Conservation (phyloP, 2,888 invertebrate species). For the Habroteleia sp. region DNA sequence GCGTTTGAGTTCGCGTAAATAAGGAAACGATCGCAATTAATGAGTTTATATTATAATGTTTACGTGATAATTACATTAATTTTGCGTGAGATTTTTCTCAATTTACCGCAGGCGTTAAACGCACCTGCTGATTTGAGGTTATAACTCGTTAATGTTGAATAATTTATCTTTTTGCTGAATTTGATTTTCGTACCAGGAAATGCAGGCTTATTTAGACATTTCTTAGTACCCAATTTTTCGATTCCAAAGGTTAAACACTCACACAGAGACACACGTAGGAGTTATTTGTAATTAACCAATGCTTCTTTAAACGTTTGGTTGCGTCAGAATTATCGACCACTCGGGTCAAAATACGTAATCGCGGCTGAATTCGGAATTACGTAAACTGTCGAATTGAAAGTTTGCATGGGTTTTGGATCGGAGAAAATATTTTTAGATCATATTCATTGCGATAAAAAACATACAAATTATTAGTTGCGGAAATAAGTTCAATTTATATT, state of each 20-base stretch:
- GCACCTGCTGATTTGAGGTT: constrained; percentile 39
- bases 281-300: constrained; percentile 12
- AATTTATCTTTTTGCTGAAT: constrained; percentile 10
- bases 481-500: no score
- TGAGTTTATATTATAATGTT: constrained; percentile 49
- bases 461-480: no score
- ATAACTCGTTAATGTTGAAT: constrained; percentile 28
- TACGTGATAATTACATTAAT: constrained; percentile 56
- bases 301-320: constrained; percentile 10
- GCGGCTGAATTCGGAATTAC: constrained; percentile 3
- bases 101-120: constrained; percentile 39
- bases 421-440: no score
- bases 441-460: no score
- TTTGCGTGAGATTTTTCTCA: constrained; percentile 56
- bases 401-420: background rate
- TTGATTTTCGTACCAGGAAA: constrained; percentile 15
- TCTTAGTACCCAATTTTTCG: background rate
- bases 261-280: background rate
- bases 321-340: constrained; percentile 9
- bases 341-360: constrained; percentile 21
- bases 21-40: constrained; percentile 58
- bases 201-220: background rate
- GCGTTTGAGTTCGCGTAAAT: constrained; percentile 53
- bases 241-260: constrained; percentile 27
- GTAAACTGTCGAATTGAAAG: constrained; percentile 8